These are phyloP conservation scores for Adineta ricciae DNA, from an alignment of 2,888 invertebrate genomes.

Conservation along the genomic window DNA sequence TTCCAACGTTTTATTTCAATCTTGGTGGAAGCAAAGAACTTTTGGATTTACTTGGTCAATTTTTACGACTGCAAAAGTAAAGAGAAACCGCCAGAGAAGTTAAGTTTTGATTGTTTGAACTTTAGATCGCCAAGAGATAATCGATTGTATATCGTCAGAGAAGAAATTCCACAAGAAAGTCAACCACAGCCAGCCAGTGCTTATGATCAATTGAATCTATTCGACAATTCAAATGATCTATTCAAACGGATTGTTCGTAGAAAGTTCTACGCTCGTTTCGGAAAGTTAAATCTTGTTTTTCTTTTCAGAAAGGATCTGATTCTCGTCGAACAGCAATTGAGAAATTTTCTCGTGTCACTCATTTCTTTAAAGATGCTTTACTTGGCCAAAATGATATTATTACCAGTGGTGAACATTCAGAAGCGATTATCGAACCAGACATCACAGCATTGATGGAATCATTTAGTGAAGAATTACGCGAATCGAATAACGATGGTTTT, in stretches of 20 bases:
- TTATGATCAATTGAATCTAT: neutral
- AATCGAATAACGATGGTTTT: conserved; percentile 47
- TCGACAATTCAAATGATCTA: neutral
- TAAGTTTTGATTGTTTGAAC: neutral
- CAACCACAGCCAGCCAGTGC: neutral
- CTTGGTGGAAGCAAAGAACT: conserved; percentile 73
- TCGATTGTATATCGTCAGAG: conserved; percentile 62
- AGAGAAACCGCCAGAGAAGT: neutral
- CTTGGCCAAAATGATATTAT: conserved; percentile 29
- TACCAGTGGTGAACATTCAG: conserved; percentile 24
- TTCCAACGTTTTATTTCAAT: conserved; percentile 75
- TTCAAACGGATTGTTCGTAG: neutral
- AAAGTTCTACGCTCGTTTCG: neutral
- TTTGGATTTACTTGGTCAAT: conserved; percentile 52
- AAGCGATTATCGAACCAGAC: neutral
- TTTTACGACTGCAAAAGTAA: conserved; percentile 58
- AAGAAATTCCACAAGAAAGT: conserved; percentile 49
- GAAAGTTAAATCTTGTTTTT: neutral
- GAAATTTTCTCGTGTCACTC: conserved; percentile 74
- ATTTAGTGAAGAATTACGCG: neutral
- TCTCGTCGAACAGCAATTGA: conserved; percentile 74
- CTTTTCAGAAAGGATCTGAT: neutral
- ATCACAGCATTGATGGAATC: neutral
- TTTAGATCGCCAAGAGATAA: conserved; percentile 64
- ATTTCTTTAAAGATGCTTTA: conserved; percentile 59